A percentile compares a stretch with the other conserved stretches of the same genome.
phyloP scores from a whole-genome alignment of 2,888 invertebrate species.

The Aphodius sticticus region DNA sequence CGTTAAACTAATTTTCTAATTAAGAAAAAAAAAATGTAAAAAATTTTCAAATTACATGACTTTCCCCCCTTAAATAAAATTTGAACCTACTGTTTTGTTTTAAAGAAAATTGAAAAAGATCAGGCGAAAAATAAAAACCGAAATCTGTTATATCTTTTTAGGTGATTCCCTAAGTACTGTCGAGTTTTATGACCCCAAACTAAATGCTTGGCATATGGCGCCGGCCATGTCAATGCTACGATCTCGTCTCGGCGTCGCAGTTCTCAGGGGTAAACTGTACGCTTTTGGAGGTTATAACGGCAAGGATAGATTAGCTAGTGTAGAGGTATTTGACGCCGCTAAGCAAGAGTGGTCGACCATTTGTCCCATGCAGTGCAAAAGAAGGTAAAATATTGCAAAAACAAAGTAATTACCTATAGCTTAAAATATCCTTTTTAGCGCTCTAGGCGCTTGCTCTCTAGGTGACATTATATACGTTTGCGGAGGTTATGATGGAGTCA shows the following conservation, averaged over 20 bases:
- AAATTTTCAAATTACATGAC: too few relatives aligned
- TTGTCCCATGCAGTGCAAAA: slow-evolving; percentile 80
- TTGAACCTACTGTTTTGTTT: too few relatives aligned
- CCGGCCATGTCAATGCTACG: slow-evolving; percentile 87
- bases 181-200: slow-evolving; percentile 80
- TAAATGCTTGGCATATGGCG: slow-evolving; percentile 75
- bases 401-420: neutral
- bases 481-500: slow-evolving; percentile 86
- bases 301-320: slow-evolving; percentile 79
- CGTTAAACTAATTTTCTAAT: too few relatives aligned
- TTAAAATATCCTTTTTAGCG: slow-evolving; percentile 61
- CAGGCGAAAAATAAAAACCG: too few relatives aligned
- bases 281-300: slow-evolving; percentile 91
- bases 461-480: slow-evolving; percentile 84
- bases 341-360: slow-evolving; percentile 79
- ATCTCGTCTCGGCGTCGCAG: slow-evolving; percentile 85
- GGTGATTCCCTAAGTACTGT: slow-evolving; percentile 84
- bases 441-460: slow-evolving; percentile 82
- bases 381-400: slow-evolving; percentile 65
- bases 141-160: slow-evolving; percentile 52
- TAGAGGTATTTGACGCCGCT: slow-evolving; percentile 83
- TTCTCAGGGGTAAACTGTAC: slow-evolving; percentile 77
- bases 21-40: too few relatives aligned
- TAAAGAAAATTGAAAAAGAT: too few relatives aligned
- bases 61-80: too few relatives aligned